A percentile compares a stretch with the other conserved stretches of the same genome.
Conservation (phyloP, 2,113 vertebrate genomes). For the Dicentrarchus labrax region DNA sequence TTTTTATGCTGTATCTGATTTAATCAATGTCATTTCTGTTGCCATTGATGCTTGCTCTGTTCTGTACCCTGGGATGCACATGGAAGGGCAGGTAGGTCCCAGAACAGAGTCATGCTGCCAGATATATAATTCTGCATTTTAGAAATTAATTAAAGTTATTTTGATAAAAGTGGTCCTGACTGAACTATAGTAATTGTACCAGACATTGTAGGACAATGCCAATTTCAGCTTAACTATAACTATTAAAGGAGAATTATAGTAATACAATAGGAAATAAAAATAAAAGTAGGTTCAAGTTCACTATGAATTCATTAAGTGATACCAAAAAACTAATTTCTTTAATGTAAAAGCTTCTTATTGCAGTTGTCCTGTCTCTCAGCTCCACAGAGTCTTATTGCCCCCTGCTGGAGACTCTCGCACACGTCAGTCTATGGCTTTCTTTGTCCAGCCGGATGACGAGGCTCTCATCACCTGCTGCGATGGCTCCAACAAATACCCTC, state of each 20-base stretch:
- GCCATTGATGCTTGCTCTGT: too few relatives aligned
- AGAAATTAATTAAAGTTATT: too few relatives aligned
- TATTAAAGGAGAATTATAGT: too few relatives aligned
- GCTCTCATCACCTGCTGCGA: constrained; percentile 78
- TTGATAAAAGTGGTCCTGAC: too few relatives aligned
- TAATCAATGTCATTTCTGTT: too few relatives aligned
- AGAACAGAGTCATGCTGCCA: too few relatives aligned
- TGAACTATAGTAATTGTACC: background rate
- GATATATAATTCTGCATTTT: too few relatives aligned
- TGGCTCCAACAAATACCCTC: constrained; percentile 80
- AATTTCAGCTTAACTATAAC: background rate
- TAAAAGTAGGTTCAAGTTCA: background rate
- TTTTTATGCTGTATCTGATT: too few relatives aligned
- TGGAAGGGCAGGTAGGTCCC: too few relatives aligned
- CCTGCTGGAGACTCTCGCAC: constrained; percentile 65
- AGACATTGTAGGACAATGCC: background rate
- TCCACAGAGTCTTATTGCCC: constrained; percentile 82
- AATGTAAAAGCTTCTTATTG: background rate
- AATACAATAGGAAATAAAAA: too few relatives aligned
- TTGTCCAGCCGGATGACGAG: constrained; percentile 78
- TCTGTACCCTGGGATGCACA: too few relatives aligned
- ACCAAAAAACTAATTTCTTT: background rate
- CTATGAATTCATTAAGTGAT: background rate
- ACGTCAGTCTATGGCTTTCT: constrained; percentile 83
- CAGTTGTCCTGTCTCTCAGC: constrained; percentile 53